phyloP scores from a whole-genome alignment of 92 coral and sea anemone genomes.

The Porites evermanni region DNA sequence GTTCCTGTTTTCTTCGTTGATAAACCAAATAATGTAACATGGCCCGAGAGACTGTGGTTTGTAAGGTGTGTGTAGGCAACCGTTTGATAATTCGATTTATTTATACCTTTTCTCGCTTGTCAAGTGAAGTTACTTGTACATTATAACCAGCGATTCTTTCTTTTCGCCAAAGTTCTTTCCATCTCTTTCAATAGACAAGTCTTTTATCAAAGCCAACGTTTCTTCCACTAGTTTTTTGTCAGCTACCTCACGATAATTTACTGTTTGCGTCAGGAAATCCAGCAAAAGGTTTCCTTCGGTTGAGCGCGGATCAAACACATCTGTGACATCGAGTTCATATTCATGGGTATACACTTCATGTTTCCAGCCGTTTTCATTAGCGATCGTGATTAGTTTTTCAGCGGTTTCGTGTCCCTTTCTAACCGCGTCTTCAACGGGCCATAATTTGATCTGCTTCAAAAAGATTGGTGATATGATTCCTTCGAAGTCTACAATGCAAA shows the following conservation, averaged over 20 bases:
- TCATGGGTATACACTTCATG: conserved; percentile 31
- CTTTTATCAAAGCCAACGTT: conserved; percentile 36
- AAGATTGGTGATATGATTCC: neutral
- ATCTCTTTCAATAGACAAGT: conserved; percentile 32
- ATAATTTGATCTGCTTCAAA: neutral
- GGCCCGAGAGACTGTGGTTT: too few relatives aligned
- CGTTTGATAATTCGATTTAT: too few relatives aligned
- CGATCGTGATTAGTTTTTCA: conserved; percentile 6
- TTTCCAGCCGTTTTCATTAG: conserved; percentile 35
- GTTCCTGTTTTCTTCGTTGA: too few relatives aligned
- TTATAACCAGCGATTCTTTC: conserved; percentile 7
- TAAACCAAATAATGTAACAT: too few relatives aligned
- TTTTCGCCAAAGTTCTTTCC: conserved; percentile 41
- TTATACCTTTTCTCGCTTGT: too few relatives aligned
- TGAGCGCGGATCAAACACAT: conserved; percentile 50
- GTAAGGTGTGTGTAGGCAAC: too few relatives aligned
- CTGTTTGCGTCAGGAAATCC: conserved; percentile 36
- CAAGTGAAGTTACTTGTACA: neutral
- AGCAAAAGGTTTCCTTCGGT: conserved; percentile 55
- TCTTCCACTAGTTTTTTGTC: conserved; percentile 41
- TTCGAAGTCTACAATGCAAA: neutral
- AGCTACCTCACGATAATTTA: conserved; percentile 42
- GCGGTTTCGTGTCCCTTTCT: neutral
- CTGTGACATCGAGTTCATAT: conserved; percentile 42
- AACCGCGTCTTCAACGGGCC: neutral